Evolutionary conservation across 2,888 invertebrate species (phyloP).

Genomic region (Thyatira batis): DNA sequence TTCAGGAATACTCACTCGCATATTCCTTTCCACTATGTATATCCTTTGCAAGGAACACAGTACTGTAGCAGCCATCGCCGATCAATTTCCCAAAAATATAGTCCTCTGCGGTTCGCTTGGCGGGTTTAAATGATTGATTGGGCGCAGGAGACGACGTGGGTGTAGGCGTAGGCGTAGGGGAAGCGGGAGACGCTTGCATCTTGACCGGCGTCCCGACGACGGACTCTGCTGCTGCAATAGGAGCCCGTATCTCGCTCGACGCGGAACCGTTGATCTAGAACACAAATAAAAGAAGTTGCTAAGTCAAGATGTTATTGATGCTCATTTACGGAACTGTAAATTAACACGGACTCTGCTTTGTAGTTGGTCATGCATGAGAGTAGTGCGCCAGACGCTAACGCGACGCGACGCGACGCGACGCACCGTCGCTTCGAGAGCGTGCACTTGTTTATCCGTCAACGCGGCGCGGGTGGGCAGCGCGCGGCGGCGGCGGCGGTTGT

Average conservation of each 20-base stretch:
- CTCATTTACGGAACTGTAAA: slow-evolving; percentile 30
- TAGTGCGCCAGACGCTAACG: slow-evolving; percentile 17
- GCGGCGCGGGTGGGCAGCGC: slow-evolving; percentile 1
- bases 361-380: slow-evolving; percentile 34
- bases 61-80: slow-evolving; percentile 98
- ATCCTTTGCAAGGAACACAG: slow-evolving; percentile 96
- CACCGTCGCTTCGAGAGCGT: slow-evolving; percentile 58
- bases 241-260: slow-evolving; percentile 72
- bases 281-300: slow-evolving; percentile 36
- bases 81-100: slow-evolving; percentile 97
- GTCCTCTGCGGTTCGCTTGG: slow-evolving; percentile 91
- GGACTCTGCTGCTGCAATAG: slow-evolving; percentile 81
- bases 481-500: slow-evolving; percentile 31
- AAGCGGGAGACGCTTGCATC: slow-evolving; percentile 76
- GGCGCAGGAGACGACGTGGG: slow-evolving; percentile 69
- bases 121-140: slow-evolving; percentile 66
- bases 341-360: slow-evolving; percentile 34
- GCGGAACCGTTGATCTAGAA: slow-evolving; percentile 71
- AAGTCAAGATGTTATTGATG: slow-evolving; percentile 16
- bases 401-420: slow-evolving; percentile 43
- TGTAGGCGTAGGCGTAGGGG: slow-evolving; percentile 66
- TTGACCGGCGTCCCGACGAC: slow-evolving; percentile 75
- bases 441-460: slow-evolving; percentile 59
- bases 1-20: slow-evolving; percentile 90
- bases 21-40: slow-evolving; percentile 94